phyloP scores from a whole-genome alignment of 2,113 vertebrate genomes.

The Notarius lentiginosus region DNA sequence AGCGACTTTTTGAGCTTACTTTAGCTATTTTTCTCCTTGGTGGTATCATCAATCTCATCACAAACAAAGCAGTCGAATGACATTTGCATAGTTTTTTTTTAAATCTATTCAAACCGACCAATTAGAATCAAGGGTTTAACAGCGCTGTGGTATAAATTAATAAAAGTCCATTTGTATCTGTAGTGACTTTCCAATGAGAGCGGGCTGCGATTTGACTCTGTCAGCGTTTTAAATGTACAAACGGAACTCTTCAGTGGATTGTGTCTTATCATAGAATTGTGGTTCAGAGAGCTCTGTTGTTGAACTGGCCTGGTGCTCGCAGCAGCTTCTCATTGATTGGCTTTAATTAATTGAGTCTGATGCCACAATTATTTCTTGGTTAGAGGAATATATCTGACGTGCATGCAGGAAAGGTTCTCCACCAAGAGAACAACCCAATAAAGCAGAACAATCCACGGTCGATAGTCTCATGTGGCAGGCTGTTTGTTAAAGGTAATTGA shows the following conservation, averaged over 20 bases:
- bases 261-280: background rate
- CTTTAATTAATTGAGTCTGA: constrained; percentile 43
- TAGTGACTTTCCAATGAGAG: background rate
- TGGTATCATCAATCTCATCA: too few relatives aligned
- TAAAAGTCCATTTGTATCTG: background rate
- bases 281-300: background rate
- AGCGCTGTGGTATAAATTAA: background rate
- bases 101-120: background rate
- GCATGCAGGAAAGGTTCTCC: constrained; percentile 24
- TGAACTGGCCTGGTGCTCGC: background rate
- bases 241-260: background rate
- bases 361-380: constrained; percentile 36
- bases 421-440: constrained; percentile 22
- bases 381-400: constrained; percentile 28
- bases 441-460: constrained; percentile 27
- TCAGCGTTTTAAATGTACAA: background rate
- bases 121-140: background rate
- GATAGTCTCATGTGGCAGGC: constrained; percentile 6
- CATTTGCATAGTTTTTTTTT: too few relatives aligned
- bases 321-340: constrained; percentile 19
- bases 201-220: constrained; percentile 4
- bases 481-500: constrained; percentile 12
- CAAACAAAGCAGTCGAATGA: too few relatives aligned
- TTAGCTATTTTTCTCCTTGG: too few relatives aligned
- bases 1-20: too few relatives aligned